Percentiles rank a stretch among this genome's conserved stretches.
phyloP scores from a whole-genome alignment of 1,140 invertebrate species.

The Leptonema lineaticorne region DNA sequence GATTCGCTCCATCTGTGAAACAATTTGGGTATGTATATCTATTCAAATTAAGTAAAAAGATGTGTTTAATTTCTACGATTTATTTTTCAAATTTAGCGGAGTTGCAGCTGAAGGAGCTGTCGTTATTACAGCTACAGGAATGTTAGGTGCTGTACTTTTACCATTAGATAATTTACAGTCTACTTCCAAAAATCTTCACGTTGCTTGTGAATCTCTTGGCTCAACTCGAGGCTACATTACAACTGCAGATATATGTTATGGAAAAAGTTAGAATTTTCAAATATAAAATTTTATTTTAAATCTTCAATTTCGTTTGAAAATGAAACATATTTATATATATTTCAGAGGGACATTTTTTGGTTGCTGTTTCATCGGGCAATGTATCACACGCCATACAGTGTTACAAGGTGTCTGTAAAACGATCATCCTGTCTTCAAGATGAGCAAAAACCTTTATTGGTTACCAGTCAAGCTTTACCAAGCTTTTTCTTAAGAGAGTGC shows the following conservation, averaged over 20 bases:
- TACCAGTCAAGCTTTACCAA: slow-evolving; percentile 73
- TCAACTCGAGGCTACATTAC: slow-evolving; percentile 72
- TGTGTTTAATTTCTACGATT: neutral
- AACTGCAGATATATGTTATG: slow-evolving; percentile 72
- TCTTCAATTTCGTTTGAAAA: neutral
- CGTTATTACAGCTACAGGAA: slow-evolving; percentile 79
- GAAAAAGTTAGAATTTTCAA: slow-evolving; percentile 60
- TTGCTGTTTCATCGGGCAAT: slow-evolving; percentile 61
- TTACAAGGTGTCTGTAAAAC: slow-evolving; percentile 66
- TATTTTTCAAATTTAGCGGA: slow-evolving; percentile 51
- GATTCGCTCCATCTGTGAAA: slow-evolving; percentile 77
- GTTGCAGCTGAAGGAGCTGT: slow-evolving; percentile 78
- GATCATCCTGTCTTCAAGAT: slow-evolving; percentile 43
- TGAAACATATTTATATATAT: neutral
- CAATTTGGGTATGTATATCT: slow-evolving; percentile 68
- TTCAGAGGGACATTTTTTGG: slow-evolving; percentile 74
- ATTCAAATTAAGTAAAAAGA: neutral
- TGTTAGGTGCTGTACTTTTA: slow-evolving; percentile 71
- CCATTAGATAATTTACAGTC: slow-evolving; percentile 51
- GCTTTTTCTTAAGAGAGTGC: slow-evolving; percentile 74
- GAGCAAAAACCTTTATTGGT: slow-evolving; percentile 59
- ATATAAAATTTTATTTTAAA: neutral
- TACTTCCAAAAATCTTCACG: slow-evolving; percentile 46
- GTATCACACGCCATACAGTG: slow-evolving; percentile 62
- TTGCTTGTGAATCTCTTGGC: slow-evolving; percentile 69